phyloP scores from a whole-genome alignment of 2,888 invertebrate genomes.

The Hypsopygia costalis region DNA sequence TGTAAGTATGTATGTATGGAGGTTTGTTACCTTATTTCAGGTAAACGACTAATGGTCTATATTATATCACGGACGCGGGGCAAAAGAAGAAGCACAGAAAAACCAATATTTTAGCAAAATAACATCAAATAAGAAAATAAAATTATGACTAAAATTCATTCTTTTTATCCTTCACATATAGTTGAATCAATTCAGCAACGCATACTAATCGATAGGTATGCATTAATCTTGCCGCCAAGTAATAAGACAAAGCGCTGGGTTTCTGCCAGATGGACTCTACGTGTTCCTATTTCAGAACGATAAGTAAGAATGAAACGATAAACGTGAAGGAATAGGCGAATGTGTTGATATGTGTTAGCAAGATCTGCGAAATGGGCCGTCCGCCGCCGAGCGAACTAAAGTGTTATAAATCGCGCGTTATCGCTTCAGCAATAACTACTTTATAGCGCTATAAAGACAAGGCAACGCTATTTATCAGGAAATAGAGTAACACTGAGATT shows the following conservation, averaged over 20 bases:
- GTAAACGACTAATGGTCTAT: no score
- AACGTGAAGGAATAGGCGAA: neutral
- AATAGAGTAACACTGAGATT: conserved; percentile 2
- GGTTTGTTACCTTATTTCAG: no score
- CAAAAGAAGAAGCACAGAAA: no score
- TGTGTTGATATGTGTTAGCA: neutral
- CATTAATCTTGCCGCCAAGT: neutral
- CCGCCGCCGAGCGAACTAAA: conserved; percentile 35
- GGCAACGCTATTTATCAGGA: conserved; percentile 15
- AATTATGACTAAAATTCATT: no score
- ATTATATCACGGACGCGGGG: no score
- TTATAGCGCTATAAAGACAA: conserved; percentile 63
- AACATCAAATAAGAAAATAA: no score
- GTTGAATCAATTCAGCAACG: no score
- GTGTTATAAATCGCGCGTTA: conserved; percentile 67
- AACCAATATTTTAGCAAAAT: no score
- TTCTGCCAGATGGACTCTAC: neutral
- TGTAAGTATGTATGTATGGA: no score
- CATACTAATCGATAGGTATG: no score
- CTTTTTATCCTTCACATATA: no score
- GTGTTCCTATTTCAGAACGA: neutral
- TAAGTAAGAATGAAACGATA: conserved; percentile 3
- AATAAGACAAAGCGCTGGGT: neutral
- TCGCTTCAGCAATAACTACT: conserved; percentile 63
- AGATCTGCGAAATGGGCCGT: conserved; percentile 19